A percentile compares a stretch with the other conserved stretches of the same genome.
phyloP scores from a whole-genome alignment of 2,888 invertebrate genomes.

The Chymomyza procnemis region DNA sequence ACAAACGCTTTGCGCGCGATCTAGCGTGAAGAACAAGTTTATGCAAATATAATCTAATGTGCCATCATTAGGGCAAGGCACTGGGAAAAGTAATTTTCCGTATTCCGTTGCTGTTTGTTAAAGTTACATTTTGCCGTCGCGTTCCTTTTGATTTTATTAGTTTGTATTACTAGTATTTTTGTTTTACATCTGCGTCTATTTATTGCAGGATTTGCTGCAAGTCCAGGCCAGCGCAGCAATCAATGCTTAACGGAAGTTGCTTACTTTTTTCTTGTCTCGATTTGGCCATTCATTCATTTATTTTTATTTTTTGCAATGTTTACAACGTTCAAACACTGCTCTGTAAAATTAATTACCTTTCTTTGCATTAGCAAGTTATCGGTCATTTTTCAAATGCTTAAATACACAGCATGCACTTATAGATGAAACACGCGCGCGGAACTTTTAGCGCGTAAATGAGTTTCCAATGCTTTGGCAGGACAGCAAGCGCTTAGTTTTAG shows the following conservation, averaged over 20 bases:
- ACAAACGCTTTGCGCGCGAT: neutral
- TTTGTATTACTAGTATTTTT: neutral
- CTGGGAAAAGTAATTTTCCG: neutral
- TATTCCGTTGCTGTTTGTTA: neutral
- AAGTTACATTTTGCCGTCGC: neutral
- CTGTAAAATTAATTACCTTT: slow-evolving; percentile 58
- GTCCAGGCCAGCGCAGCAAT: neutral
- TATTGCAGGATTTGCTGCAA: neutral
- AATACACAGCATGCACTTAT: slow-evolving; percentile 35
- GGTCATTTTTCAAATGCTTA: slow-evolving; percentile 60
- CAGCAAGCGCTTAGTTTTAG: neutral
- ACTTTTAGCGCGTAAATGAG: slow-evolving; percentile 23
- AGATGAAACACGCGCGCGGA: slow-evolving; percentile 32
- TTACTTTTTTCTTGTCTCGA: neutral
- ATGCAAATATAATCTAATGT: neutral
- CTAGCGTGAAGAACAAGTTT: neutral
- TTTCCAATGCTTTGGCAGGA: slow-evolving; percentile 19
- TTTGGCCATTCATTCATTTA: neutral
- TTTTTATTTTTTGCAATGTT: neutral
- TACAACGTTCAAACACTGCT: neutral
- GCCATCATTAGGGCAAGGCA: neutral
- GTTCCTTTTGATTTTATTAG: neutral
- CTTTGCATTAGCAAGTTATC: slow-evolving; percentile 60
- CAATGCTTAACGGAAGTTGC: neutral
- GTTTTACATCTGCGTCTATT: no score